Evolutionary conservation across 1,140 invertebrate species (phyloP), one percentile per base, ranked within the genome.

Genomic region (Teleopsis dalmanni): DNA sequence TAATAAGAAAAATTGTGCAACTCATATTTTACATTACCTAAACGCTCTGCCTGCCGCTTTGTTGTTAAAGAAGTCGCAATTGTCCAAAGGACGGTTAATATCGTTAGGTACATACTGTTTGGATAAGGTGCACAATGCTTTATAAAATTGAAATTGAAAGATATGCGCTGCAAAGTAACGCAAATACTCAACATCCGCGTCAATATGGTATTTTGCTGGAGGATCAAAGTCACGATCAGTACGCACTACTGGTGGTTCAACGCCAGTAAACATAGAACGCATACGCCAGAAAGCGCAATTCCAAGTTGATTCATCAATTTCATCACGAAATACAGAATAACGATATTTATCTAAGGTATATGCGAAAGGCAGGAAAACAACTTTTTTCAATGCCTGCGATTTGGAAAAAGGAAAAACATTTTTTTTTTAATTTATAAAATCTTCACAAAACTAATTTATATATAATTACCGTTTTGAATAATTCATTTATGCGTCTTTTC

Each of bases 91-190:
- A 18, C 59, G 68, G 4, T 50, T 53, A 7, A 53, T 53, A 51
- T 76, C 63, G 0, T 55, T 47, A 1, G 74, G 73, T 13, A 74
- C 75, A 33, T 72, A 75, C 49, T 83, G 71, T 1, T 73, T 75
- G 14, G 80, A 76, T 19, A 65, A 65, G 7, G 73, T 67, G 53
- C 83, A 85, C 25, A 85, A 49, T 0, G 76, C 65, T 57, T 77
- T 72, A 53, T 82, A 79, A 48, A 85, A 79, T 61, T 84, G 82
- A 61, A 84, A 85, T 64, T 81, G 55, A 49, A 80, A 58, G 62
- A 79, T 57, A 58, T 74, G 58, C 55, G 76, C 55, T 38, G 83
- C 72, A 57, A 84, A 84, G 63, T 84, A 84, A 38, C 81, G 56
- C 27, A 65, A 40, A 45, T 81, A 81, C 21, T 76, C 75, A 2